Percentiles rank a stretch among this genome's conserved stretches.
phyloP scores from a whole-genome alignment of 2,113 vertebrate species.

The Apistogramma diplotaenia region DNA sequence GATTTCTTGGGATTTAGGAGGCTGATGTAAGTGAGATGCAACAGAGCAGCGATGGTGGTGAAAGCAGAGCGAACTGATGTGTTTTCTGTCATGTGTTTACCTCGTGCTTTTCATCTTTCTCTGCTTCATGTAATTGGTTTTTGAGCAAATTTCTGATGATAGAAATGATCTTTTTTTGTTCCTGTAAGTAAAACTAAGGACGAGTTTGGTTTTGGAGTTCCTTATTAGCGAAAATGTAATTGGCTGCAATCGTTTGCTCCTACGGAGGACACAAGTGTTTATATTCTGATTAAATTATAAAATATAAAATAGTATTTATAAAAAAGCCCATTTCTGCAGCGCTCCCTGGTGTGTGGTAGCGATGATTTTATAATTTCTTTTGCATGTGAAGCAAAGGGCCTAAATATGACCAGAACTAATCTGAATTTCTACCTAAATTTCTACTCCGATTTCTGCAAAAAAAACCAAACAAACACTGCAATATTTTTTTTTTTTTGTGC shows the following conservation, averaged over 20 bases:
- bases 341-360: not conserved
- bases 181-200: not conserved
- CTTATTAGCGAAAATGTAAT: not conserved
- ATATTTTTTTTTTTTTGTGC: not conserved
- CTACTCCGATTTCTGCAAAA: not conserved
- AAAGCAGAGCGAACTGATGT: not conserved
- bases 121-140: not conserved
- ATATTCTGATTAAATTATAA: not conserved
- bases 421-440: not conserved
- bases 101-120: not conserved
- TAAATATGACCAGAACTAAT: not conserved
- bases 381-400: not conserved
- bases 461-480: not conserved
- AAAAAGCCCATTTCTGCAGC: not conserved
- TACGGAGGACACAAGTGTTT: not conserved
- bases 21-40: not conserved
- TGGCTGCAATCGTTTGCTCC: not conserved
- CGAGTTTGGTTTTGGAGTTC: not conserved
- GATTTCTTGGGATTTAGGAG: constrained; percentile 3
- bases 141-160: not conserved
- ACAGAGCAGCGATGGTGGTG: not conserved
- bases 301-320: no score
- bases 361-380: not conserved
- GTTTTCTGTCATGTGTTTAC: not conserved
- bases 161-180: not conserved